Evolutionary conservation across 2,888 invertebrate species (phyloP).

Genomic region (Napeogenes inachia): DNA sequence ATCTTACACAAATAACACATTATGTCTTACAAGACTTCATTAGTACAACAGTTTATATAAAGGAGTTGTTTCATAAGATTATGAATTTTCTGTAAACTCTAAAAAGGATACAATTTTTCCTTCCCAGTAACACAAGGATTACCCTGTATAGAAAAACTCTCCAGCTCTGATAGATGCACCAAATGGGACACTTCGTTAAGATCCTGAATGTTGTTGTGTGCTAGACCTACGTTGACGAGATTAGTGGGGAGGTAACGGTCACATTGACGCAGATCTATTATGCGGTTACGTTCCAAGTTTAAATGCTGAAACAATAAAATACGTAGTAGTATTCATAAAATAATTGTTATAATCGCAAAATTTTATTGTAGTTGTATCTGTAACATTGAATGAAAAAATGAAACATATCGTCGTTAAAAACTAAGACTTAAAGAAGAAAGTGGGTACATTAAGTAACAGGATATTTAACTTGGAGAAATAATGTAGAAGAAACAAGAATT

Average conservation of each 20-base stretch:
- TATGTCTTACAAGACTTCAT: too few species aligned
- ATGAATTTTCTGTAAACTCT: background rate
- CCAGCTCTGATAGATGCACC: constrained; percentile 84
- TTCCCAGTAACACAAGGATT: constrained; percentile 90
- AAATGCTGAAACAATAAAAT: constrained; percentile 80
- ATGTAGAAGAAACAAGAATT: too few species aligned
- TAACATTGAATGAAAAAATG: too few species aligned
- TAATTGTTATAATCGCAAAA: too few species aligned
- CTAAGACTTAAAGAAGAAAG: too few species aligned
- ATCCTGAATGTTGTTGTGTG: constrained; percentile 89
- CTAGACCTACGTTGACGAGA: constrained; percentile 85
- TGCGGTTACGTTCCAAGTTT: constrained; percentile 89
- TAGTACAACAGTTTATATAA: constrained; percentile 62
- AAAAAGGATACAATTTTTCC: constrained; percentile 86
- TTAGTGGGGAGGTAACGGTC: constrained; percentile 88
- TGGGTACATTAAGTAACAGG: too few species aligned
- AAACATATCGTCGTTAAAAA: too few species aligned
- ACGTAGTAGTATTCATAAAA: background rate
- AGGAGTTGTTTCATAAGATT: background rate
- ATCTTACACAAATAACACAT: too few species aligned
- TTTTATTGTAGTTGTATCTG: too few species aligned
- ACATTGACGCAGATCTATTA: constrained; percentile 88
- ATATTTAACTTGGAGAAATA: too few species aligned
- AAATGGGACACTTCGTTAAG: constrained; percentile 91
- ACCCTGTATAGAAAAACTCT: constrained; percentile 89